Base-by-base conservation (phyloP, 2,888 invertebrate species). In the Alviniconcha strummeri region DNA sequence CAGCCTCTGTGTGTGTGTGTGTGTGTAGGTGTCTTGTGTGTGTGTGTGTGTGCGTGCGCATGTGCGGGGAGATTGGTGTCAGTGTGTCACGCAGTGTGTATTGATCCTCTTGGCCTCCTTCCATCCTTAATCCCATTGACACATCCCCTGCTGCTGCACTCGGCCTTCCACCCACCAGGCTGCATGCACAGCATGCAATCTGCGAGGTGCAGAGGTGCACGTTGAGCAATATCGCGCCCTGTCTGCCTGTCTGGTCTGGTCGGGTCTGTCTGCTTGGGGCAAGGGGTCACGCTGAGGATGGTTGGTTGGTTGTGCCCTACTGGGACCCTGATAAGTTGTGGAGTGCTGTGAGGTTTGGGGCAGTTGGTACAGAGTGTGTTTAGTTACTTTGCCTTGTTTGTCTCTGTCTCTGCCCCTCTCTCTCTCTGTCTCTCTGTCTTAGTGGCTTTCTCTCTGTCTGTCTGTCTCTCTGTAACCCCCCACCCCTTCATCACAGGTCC, bases 211-310 rank as follows among this genome's bases (percentile, higher is more conserved):
- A 57, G 64, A 13, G 64, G 15, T 69, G 69, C 17, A 7, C 17
- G n/a, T 78, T 78, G 78, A 78, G 78, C 60, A 78, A 78, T 78
- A 60, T 78, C 76, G 56, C 76, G 76, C 56, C 76, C 15, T 36
- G 55, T 17, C 19, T 54, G 54, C 55, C 15, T 75, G 75, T 75
- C 75, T 54, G 75, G 54, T 55, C 11, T n/a, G 36, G 36, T 36
- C 36, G 75, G 55, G 17, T 8, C 36, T 36, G 36, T 36, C 36
- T 36, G 67, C 7, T 67, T 13, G 67, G 13, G 67, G 67, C 15
- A 67, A 67, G 67, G 67, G 67, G 67, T 5, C 13, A n/a, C 13
- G 67, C 67, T 11, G 67, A n/a, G n/a, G 67, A 4, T 67, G 67
- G 67, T 67, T 36, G 36, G 36, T 36, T 36, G 36, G 36, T 36